Evolutionary conservation across 2,888 invertebrate species (phyloP).

Genomic region (Megalurothrips usitatus): DNA sequence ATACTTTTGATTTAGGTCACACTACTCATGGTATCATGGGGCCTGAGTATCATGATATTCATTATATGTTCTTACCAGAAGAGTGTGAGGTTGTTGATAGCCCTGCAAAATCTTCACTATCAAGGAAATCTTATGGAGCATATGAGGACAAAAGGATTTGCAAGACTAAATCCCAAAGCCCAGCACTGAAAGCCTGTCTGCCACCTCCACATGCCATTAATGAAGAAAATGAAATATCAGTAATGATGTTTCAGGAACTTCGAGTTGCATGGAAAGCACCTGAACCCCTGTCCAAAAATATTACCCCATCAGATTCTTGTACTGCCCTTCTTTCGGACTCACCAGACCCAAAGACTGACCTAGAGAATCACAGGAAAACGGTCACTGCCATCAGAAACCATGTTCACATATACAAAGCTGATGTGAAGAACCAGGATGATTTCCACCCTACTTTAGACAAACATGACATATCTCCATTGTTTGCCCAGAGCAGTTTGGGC

Average conservation of each 20-base stretch:
- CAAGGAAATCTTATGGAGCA: not conserved
- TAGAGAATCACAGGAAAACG: too few species aligned
- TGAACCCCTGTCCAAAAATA: not conserved
- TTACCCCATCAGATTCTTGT: not conserved
- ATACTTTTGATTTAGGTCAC: constrained; percentile 91
- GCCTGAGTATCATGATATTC: not conserved
- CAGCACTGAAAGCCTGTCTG: too few species aligned
- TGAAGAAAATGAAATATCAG: not conserved
- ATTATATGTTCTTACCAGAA: not conserved
- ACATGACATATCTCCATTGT: not conserved
- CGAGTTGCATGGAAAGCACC: not conserved
- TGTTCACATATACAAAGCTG: not conserved
- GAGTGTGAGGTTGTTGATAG: not conserved
- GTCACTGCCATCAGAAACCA: not conserved
- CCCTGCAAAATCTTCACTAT: too few species aligned
- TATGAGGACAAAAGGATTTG: too few species aligned
- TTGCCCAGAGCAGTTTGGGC: not conserved
- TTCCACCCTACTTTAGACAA: not conserved
- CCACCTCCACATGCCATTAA: too few species aligned
- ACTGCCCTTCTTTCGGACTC: not conserved
- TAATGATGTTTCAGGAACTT: not conserved
- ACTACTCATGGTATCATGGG: constrained; percentile 84
- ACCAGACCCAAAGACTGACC: not conserved
- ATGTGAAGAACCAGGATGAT: not conserved
- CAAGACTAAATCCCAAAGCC: not conserved